These are phyloP conservation scores for Eulithis prunata DNA, from an alignment of 2,888 invertebrate species.

Conservation along the genomic window DNA sequence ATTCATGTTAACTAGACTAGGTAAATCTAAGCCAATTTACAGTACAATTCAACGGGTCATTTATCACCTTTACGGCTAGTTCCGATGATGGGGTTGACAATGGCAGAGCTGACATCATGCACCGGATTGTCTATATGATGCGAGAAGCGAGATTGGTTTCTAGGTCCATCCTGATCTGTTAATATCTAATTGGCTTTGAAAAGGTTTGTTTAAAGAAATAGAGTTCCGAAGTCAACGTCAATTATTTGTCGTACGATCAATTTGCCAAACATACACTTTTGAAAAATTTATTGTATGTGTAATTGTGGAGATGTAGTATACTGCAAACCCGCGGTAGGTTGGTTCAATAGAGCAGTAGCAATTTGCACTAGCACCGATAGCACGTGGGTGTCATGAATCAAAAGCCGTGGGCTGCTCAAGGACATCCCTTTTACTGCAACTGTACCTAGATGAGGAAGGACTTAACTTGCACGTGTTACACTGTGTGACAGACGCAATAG, in stretches of 20 bases:
- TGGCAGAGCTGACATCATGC: slow-evolving; percentile 37
- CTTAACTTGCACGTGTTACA: slow-evolving; percentile 44
- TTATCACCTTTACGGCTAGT: slow-evolving; percentile 53
- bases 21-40: no score
- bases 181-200: no score
- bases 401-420: slow-evolving; percentile 71
- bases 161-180: neutral
- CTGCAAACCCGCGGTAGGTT: slow-evolving; percentile 42
- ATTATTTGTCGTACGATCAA: no score
- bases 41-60: slow-evolving; percentile 44
- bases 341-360: slow-evolving; percentile 53
- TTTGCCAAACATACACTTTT: no score
- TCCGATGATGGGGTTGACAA: slow-evolving; percentile 41
- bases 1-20: no score
- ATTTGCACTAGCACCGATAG: slow-evolving; percentile 49
- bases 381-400: slow-evolving; percentile 77
- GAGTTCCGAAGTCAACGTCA: no score
- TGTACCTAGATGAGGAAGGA: slow-evolving; percentile 53
- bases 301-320: slow-evolving; percentile 14
- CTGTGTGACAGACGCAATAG: slow-evolving; percentile 7
- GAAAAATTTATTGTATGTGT: no score
- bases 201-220: no score
- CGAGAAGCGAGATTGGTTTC: slow-evolving; percentile 32
- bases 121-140: slow-evolving; percentile 25
- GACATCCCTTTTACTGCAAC: slow-evolving; percentile 77